Percentiles rank a stretch among this genome's conserved stretches.
Conservation (phyloP, 2,888 invertebrate species). For the Stenchaetothrips biformis region DNA sequence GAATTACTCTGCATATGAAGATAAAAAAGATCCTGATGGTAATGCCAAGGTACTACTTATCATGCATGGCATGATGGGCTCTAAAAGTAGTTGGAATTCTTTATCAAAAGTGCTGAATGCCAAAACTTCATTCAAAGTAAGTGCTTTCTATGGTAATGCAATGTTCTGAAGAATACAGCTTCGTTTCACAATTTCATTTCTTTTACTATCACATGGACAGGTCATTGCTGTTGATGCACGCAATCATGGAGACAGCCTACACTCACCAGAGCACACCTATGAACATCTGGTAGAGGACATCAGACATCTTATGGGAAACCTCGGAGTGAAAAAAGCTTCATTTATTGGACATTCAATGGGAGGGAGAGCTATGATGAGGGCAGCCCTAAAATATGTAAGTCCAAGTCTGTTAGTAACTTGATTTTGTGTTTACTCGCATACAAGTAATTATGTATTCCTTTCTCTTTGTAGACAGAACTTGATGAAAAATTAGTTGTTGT, state of each 20-base stretch:
- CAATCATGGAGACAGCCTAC: constrained; percentile 93
- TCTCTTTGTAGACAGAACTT: constrained; percentile 52
- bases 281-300: constrained; percentile 70
- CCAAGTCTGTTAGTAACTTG: neutral
- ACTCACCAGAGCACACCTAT: constrained; percentile 67
- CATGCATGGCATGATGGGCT: constrained; percentile 56
- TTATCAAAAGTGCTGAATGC: constrained; percentile 66
- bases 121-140: constrained; percentile 49
- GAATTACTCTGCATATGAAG: neutral
- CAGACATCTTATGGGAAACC: constrained; percentile 57
- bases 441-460: constrained; percentile 25
- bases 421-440: neutral
- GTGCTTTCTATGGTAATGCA: neutral
- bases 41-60: constrained; percentile 34
- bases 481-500: constrained; percentile 64
- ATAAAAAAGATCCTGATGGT: neutral
- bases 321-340: constrained; percentile 59
- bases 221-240: constrained; percentile 80
- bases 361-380: constrained; percentile 83
- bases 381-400: constrained; percentile 66
- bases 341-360: constrained; percentile 94
- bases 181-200: constrained; percentile 11
- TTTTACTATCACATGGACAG: constrained; percentile 43
- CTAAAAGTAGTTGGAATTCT: constrained; percentile 80
- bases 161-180: neutral